phyloP scores from a whole-genome alignment of 2,797 vertebrate genomes.

The Sebastes baramenuke region DNA sequence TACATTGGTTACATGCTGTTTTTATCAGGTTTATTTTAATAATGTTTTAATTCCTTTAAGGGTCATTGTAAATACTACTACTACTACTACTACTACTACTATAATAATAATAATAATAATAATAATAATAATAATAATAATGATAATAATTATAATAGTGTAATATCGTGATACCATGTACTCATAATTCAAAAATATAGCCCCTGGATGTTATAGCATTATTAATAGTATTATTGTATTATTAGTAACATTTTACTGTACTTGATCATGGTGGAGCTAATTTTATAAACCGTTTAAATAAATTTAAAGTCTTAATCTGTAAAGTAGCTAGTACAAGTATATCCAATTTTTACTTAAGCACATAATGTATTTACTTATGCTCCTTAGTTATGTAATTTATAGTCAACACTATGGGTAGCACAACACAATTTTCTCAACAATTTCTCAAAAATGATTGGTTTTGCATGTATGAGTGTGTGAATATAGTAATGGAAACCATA shows the following conservation, averaged over 20 bases:
- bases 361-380: background rate
- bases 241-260: background rate
- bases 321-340: background rate
- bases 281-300: background rate
- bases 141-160: too few relatives aligned
- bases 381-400: background rate
- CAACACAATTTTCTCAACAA: too few relatives aligned
- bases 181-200: background rate
- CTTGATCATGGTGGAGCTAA: background rate
- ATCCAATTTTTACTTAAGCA: background rate
- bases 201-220: background rate
- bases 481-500: background rate
- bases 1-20: too few relatives aligned
- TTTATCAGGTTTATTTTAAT: too few relatives aligned
- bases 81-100: too few relatives aligned
- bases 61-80: too few relatives aligned
- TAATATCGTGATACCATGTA: too few relatives aligned
- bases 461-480: background rate
- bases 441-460: too few relatives aligned
- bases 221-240: background rate
- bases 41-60: accelerated
- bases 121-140: too few relatives aligned
- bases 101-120: too few relatives aligned
- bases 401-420: background rate
- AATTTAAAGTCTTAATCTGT: background rate